Evolutionary conservation across 2,888 invertebrate species (phyloP).

Genomic region (Synergus umbraculus): DNA sequence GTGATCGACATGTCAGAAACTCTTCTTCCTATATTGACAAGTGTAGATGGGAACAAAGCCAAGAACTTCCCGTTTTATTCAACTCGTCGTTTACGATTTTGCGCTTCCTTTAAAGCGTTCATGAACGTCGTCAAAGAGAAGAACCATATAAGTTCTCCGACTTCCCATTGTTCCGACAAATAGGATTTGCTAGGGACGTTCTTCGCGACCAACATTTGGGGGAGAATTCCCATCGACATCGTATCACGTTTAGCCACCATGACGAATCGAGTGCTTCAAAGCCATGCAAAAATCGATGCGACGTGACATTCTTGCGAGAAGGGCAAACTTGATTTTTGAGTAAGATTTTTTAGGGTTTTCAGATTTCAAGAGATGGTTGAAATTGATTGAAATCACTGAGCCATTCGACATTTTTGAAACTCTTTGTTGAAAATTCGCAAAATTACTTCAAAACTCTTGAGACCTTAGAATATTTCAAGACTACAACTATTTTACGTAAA

Average conservation of each 20-base stretch:
- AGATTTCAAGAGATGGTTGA: too few species aligned
- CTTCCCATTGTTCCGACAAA: conserved; percentile 51
- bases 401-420: too few species aligned
- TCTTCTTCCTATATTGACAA: conserved; percentile 20
- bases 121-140: conserved; percentile 1
- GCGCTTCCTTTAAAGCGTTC: conserved; percentile 24
- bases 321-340: background rate
- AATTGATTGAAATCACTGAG: too few species aligned
- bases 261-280: conserved; percentile 29
- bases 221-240: conserved; percentile 36
- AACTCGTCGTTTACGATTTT: conserved; percentile 33
- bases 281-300: conserved; percentile 14
- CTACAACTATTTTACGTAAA: too few species aligned
- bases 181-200: conserved; percentile 50
- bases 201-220: conserved; percentile 35
- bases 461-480: too few species aligned
- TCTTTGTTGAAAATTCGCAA: too few species aligned
- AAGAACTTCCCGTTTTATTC: conserved; percentile 24
- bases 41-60: conserved; percentile 36
- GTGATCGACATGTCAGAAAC: conserved; percentile 33
- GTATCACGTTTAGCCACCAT: conserved; percentile 36
- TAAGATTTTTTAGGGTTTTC: too few species aligned
- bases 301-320: background rate
- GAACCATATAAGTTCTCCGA: conserved; percentile 25
- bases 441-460: too few species aligned